Conservation (phyloP, 2,113 vertebrate genomes). For the Osmerus mordax region DNA sequence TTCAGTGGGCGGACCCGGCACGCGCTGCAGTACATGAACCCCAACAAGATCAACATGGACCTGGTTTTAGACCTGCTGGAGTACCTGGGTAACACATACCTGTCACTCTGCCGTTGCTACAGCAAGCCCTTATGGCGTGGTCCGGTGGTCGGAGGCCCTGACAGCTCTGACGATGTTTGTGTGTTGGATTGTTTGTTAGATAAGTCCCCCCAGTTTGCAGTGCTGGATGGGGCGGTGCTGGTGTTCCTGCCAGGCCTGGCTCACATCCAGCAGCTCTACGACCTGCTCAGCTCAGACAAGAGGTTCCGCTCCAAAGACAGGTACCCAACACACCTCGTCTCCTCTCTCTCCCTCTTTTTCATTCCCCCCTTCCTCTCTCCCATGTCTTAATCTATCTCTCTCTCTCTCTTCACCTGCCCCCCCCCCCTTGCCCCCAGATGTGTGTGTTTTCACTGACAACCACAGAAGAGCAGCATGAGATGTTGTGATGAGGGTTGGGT, state of each 20-base stretch:
- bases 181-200: slow-evolving; percentile 63
- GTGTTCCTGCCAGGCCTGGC: slow-evolving; percentile 94
- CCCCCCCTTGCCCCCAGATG: too few relatives aligned
- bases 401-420: too few relatives aligned
- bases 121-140: too few relatives aligned
- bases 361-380: too few relatives aligned
- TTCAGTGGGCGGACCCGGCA: slow-evolving; percentile 86
- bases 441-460: too few relatives aligned
- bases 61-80: slow-evolving; percentile 84
- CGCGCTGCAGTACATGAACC: slow-evolving; percentile 89
- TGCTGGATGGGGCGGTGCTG: slow-evolving; percentile 84
- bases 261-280: slow-evolving; percentile 92
- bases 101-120: background rate
- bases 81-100: slow-evolving; percentile 78
- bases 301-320: slow-evolving; percentile 84
- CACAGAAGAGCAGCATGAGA: too few relatives aligned
- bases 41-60: slow-evolving; percentile 95
- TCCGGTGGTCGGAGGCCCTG: background rate
- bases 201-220: slow-evolving; percentile 83
- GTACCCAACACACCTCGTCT: slow-evolving; percentile 53
- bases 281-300: slow-evolving; percentile 85
- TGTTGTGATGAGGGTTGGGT: background rate
- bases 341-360: too few relatives aligned
- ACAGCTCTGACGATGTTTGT: background rate
- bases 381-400: too few relatives aligned